These are phyloP conservation scores for Melolontha melolontha DNA, from an alignment of 2,888 invertebrate genomes.

Conservation along the genomic window DNA sequence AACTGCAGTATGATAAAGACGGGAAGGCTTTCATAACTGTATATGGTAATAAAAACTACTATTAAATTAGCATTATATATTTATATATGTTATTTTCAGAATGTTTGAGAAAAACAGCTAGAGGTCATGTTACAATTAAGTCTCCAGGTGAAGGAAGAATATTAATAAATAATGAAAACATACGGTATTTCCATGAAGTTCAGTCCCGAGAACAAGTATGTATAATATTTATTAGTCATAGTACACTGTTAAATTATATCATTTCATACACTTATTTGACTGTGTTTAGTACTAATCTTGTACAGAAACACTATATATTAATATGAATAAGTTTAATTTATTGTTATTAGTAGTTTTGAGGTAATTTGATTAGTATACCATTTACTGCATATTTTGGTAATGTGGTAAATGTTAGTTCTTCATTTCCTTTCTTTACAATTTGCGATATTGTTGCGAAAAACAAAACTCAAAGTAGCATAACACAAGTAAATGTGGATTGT, in stretches of 20 bases:
- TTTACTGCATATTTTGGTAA: too few relatives aligned
- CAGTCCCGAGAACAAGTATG: constrained; percentile 83
- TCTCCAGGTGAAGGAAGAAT: constrained; percentile 88
- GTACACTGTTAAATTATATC: background rate
- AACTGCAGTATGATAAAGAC: constrained; percentile 76
- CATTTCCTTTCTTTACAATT: too few relatives aligned
- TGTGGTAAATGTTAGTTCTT: too few relatives aligned
- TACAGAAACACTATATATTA: background rate
- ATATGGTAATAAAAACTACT: constrained; percentile 67
- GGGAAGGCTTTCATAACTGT: constrained; percentile 80
- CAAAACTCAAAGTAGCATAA: too few relatives aligned
- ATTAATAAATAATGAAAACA: constrained; percentile 82
- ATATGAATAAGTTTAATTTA: background rate
- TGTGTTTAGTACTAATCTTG: background rate
- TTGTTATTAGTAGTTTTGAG: too few relatives aligned
- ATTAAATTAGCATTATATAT: constrained; percentile 39
- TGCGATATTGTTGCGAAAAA: too few relatives aligned
- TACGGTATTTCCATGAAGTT: constrained; percentile 79
- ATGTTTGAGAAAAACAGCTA: constrained; percentile 78
- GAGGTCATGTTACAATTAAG: constrained; percentile 83
- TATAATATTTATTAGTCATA: constrained; percentile 34
- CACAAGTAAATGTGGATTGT: too few relatives aligned
- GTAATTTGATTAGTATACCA: too few relatives aligned
- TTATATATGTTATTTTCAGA: constrained; percentile 63
- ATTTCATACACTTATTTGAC: background rate